These are phyloP conservation scores for Octodon degus DNA, from an alignment of 2,113 vertebrate genomes.

Conservation along the genomic window DNA sequence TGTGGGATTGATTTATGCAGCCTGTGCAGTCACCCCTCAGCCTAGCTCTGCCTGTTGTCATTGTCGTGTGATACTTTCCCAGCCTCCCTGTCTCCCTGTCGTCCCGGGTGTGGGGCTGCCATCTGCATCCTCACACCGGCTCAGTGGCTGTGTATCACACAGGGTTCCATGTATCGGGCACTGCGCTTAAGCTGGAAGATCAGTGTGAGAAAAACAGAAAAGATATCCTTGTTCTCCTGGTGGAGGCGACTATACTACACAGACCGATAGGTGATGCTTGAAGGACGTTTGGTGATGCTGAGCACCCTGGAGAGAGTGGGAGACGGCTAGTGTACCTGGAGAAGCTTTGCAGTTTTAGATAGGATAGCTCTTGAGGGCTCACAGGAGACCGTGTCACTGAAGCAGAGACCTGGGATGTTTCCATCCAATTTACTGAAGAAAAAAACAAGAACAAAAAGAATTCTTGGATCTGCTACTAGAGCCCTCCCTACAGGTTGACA, in stretches of 20 bases:
- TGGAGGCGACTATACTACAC: not conserved
- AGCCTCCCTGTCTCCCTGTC: not conserved
- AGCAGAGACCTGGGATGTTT: not conserved
- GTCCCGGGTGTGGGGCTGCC: not conserved
- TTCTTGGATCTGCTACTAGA: not conserved
- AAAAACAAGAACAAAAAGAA: not conserved
- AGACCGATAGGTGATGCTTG: not conserved
- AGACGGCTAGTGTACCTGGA: not conserved
- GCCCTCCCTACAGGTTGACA: not conserved
- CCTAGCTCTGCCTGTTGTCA: not conserved
- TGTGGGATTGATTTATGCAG: constrained; percentile 44
- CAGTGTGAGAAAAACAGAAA: not conserved
- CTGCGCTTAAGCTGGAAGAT: not conserved
- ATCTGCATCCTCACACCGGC: not conserved
- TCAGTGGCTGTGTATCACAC: not conserved
- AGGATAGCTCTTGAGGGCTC: not conserved
- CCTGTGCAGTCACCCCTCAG: constrained; percentile 10
- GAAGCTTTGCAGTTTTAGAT: not conserved
- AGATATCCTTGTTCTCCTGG: not conserved
- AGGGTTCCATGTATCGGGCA: not conserved
- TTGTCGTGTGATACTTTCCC: not conserved
- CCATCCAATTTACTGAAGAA: not conserved
- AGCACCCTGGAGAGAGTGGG: not conserved
- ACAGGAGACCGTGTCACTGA: not conserved
- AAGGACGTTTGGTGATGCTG: not conserved